Evolutionary conservation across 2,888 invertebrate genomes (phyloP).

Genomic region (Cephus pulcher): DNA sequence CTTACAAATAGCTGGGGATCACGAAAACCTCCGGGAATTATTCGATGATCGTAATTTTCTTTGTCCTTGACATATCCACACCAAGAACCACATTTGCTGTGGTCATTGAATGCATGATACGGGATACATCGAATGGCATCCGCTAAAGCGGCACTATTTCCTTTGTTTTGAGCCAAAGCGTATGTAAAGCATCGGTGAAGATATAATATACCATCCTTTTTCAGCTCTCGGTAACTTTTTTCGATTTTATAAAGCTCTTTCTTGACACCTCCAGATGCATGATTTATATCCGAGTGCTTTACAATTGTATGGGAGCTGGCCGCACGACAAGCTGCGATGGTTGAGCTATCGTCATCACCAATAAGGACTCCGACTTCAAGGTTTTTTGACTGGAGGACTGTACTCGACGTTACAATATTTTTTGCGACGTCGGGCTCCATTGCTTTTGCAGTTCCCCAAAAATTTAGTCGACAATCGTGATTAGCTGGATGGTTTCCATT

Average conservation of each 20-base stretch:
- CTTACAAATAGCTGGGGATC: conserved; percentile 24
- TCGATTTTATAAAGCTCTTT: conserved; percentile 26
- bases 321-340: conserved; percentile 34
- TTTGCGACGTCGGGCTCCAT: conserved; percentile 42
- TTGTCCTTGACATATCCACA: conserved; percentile 24
- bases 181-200: conserved; percentile 37
- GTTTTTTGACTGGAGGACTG: conserved; percentile 28
- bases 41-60: conserved; percentile 6
- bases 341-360: conserved; percentile 39
- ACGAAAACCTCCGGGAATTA: conserved; percentile 22
- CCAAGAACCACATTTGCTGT: conserved; percentile 31
- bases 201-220: conserved; percentile 26
- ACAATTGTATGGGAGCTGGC: conserved; percentile 27
- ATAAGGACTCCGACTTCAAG: conserved; percentile 35
- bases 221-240: conserved; percentile 27
- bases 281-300: conserved; percentile 39
- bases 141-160: conserved; percentile 22
- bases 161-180: conserved; percentile 33
- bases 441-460: conserved; percentile 41
- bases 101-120: conserved; percentile 29
- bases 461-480: conserved; percentile 41
- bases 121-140: conserved; percentile 25
- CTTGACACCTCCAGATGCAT: conserved; percentile 29
- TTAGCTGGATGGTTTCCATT: conserved; percentile 20
- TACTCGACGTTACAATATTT: conserved; percentile 24